Evolutionary conservation across 2,888 invertebrate genomes (phyloP), one percentile per base, ranked within the genome.

Genomic region (Merodon equestris): DNA sequence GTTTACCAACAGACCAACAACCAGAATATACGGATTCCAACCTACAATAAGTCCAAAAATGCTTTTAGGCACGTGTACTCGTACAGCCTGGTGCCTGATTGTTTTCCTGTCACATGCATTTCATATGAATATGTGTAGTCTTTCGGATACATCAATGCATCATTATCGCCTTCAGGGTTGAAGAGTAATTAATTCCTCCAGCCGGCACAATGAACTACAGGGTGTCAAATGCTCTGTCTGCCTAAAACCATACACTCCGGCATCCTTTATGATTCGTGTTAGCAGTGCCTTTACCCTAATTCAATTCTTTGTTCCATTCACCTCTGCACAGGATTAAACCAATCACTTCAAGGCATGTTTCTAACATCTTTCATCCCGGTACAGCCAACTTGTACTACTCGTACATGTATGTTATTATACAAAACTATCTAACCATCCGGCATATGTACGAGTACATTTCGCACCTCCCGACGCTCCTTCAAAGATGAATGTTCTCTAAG

Each of bases 401-500:
- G 40, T 47, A 40, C 17, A 17, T 27, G 64, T 56, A 10, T 45
- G 19, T 34, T n/a, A n/a, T 68, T 58, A 47, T 64, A 44, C 36
- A 60, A 71, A 76, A 76, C 71, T 76, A 66, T 76, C 71, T 71
- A 76, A 60, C 64, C 58, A 58, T 75, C 67, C 71, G 70, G 54
- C 58, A 75, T 58, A 64, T 76, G 60, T 3, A 3, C n/a, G n/a
- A 27, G 34, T 58, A 54, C 19, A 45, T 17, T n/a, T 27, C 15
- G 5, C 7, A 17, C n/a, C 27, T 5, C n/a, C n/a, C n/a, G n/a
- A n/a, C 27, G 27, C 27, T 4, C 27, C 27, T 27, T 27, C 27
- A 27, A 27, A 71, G 76, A 76, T 76, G 76, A 71, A 76, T 71
- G 56, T 64, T 71, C 76, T 71, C 66, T 76, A 76, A 76, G 66